Evolutionary conservation across 2,888 invertebrate genomes (phyloP), one percentile per base, ranked within the genome.

Genomic region (Caenorhabditis sp.): DNA sequence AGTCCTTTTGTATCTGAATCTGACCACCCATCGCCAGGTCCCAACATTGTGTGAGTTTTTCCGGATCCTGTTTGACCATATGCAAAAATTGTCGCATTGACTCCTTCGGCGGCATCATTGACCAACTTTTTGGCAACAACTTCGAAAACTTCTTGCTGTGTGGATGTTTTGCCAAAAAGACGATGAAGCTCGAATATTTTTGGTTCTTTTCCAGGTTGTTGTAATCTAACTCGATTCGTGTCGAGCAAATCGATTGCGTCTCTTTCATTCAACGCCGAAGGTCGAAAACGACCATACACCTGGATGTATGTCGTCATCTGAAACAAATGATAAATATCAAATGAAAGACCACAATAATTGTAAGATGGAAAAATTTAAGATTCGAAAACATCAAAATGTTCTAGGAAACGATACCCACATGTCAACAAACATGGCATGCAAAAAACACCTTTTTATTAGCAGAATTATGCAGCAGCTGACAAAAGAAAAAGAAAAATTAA

Each of bases 61-160:
- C 89, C 89, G 25, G 88, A 43, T 43, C 78, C 89, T 17, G 89
- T 89, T 82, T 89, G 89, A 0, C 89, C 89, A 82, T 89, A 89
- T 1, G 89, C 89, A 85, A 89, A 89, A 61, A 89, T 88, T 4
- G 89, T 89, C 1, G 89, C 89, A 83, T 89, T 89, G 78, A 88
- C 88, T 1, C 89, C 89, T 26, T 83, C 82, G 0, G 89, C 72
- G 77, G 88, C 88, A 60, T 88, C 88, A 23, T 89, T 88, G 53
- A 89, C 88, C n/a, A 89, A 84, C 25, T 84, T 83, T 70, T 86
- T 87, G 1, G 88, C 89, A 3, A 88, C 86, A 5, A 76, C 62
- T 2, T 78, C 67, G 80, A 89, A 89, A 0, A 89, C 86, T 14
- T 71, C 75, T 27, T 75, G 59, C 53, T 75, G 75, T 0, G 69